Conservation (phyloP, 2,797 vertebrate genomes). For the Myotis myotis region DNA sequence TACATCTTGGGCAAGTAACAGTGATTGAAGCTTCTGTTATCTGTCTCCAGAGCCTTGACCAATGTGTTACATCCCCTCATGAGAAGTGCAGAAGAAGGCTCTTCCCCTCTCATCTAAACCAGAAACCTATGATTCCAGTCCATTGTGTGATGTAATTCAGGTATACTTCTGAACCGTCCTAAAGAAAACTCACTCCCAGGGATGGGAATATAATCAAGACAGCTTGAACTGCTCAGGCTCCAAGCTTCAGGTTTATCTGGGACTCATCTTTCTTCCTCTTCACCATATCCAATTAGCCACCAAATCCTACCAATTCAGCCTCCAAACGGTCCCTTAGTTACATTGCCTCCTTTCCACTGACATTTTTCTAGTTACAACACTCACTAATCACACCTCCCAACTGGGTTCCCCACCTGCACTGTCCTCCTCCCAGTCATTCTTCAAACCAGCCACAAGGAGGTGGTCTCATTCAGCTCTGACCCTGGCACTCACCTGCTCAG, state of each 20-base stretch:
- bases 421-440: not conserved
- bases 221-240: not conserved
- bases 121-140: not conserved
- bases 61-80: not conserved
- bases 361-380: not conserved
- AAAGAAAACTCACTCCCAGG: not conserved
- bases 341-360: not conserved
- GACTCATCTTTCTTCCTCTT: not conserved
- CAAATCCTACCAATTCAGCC: not conserved
- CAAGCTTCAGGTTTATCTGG: not conserved
- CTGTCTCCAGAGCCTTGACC: not conserved
- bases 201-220: not conserved
- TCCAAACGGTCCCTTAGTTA: not conserved
- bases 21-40: not conserved
- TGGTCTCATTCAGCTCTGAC: not conserved
- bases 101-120: not conserved
- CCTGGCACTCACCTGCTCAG: not conserved
- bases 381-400: not conserved
- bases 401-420: not conserved
- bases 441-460: not conserved
- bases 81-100: not conserved
- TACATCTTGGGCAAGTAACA: not conserved
- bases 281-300: not conserved
- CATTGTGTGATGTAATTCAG: not conserved
- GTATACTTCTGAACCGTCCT: not conserved